A percentile compares a stretch with the other conserved stretches of the same genome.
Conservation (phyloP, 2,888 invertebrate species). For the Athetis lepigone region DNA sequence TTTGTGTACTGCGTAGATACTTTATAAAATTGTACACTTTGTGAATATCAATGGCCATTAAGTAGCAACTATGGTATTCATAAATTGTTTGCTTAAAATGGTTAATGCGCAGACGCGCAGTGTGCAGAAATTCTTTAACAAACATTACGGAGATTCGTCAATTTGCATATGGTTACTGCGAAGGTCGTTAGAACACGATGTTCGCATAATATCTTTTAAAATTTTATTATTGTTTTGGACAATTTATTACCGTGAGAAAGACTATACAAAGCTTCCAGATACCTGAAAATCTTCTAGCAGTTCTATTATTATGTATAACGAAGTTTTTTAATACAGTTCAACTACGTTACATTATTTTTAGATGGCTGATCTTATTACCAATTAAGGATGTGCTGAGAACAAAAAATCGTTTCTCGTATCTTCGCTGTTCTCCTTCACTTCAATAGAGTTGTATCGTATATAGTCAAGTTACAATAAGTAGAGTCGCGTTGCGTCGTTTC, state of each 20-base stretch:
- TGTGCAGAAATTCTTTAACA: conserved; percentile 39
- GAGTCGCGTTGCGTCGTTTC: too few relatives aligned
- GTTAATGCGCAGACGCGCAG: conserved; percentile 46
- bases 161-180: conserved; percentile 45
- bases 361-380: background rate
- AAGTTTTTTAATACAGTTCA: background rate
- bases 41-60: conserved; percentile 55
- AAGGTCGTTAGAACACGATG: conserved; percentile 29
- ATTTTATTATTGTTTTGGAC: background rate
- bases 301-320: background rate
- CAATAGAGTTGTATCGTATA: too few relatives aligned
- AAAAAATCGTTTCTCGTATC: too few relatives aligned
- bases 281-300: background rate
- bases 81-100: conserved; percentile 57
- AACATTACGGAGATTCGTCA: conserved; percentile 33
- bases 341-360: too few relatives aligned
- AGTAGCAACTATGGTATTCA: conserved; percentile 48
- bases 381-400: background rate
- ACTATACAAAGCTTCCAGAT: background rate
- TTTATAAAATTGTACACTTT: conserved; percentile 49
- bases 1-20: conserved; percentile 29
- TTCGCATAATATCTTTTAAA: background rate
- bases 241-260: background rate
- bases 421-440: too few relatives aligned
- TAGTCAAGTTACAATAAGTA: too few relatives aligned